Percentiles rank a stretch among this genome's conserved stretches.
These are phyloP conservation scores for Hylaea fasciaria DNA, from an alignment of 2,888 invertebrate species.

Conservation along the genomic window DNA sequence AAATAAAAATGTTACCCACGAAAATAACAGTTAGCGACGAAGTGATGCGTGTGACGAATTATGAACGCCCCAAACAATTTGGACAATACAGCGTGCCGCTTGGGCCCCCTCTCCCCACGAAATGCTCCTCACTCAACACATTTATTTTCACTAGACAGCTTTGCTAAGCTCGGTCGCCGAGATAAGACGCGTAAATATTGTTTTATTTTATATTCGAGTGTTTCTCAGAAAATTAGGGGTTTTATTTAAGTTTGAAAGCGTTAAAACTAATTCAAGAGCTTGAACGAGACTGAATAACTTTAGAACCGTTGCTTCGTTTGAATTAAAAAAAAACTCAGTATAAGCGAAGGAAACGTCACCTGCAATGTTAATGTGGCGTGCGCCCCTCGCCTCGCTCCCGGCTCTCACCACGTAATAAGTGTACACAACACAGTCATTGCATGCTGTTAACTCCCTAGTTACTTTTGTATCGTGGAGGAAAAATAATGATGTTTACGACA, in stretches of 20 bases:
- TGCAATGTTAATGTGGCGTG: conserved; percentile 48
- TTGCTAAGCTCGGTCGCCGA: conserved; percentile 47
- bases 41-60: conserved; percentile 70
- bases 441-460: conserved; percentile 41
- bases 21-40: conserved; percentile 63
- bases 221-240: conserved; percentile 26
- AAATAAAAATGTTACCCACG: conserved; percentile 51
- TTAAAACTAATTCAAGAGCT: conserved; percentile 22
- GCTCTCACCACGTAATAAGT: conserved; percentile 44
- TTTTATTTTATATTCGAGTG: conserved; percentile 40
- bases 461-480: conserved; percentile 49
- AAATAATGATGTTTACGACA: conserved; percentile 53
- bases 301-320: neutral
- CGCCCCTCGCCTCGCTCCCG: conserved; percentile 35
- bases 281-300: conserved; percentile 14
- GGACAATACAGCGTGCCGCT: conserved; percentile 66
- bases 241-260: conserved; percentile 22
- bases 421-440: conserved; percentile 43
- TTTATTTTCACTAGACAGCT: conserved; percentile 58
- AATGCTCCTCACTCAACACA: conserved; percentile 57
- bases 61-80: conserved; percentile 72
- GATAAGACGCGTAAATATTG: conserved; percentile 46
- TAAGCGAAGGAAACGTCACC: conserved; percentile 44
- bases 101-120: conserved; percentile 57
- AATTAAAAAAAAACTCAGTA: conserved; percentile 33